Conservation (phyloP, 1,140 invertebrate genomes). For the Euwallacea fornicatus region DNA sequence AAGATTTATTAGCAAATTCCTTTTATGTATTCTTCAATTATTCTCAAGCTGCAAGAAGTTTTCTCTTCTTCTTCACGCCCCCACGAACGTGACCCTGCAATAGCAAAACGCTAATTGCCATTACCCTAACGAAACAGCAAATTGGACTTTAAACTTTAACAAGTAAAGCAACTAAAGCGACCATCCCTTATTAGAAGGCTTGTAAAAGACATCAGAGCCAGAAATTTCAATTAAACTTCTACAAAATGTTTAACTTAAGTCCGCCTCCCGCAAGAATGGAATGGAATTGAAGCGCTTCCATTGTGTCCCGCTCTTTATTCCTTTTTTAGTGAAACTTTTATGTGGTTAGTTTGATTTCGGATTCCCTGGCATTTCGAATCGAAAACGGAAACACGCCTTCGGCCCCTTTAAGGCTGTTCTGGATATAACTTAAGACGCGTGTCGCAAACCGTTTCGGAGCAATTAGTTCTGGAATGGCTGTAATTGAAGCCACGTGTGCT, state of each 20-base stretch:
- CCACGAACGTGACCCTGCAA: neutral
- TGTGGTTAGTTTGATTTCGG: neutral
- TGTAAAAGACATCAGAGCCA: constrained; percentile 13
- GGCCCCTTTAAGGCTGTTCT: constrained; percentile 28
- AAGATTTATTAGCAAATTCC: neutral
- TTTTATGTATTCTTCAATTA: neutral
- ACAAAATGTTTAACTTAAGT: constrained; percentile 13
- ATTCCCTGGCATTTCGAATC: neutral
- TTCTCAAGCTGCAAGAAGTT: too few species aligned
- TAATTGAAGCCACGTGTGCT: constrained; percentile 31
- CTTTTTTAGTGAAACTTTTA: constrained; percentile 12
- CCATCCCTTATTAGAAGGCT: constrained; percentile 5
- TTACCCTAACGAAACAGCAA: constrained; percentile 6
- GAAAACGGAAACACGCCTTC: constrained; percentile 30
- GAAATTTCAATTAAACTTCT: constrained; percentile 17
- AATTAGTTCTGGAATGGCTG: constrained; percentile 30
- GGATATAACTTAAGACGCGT: constrained; percentile 33
- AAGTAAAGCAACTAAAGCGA: constrained; percentile 5
- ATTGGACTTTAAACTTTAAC: constrained; percentile 14
- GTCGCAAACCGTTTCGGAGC: constrained; percentile 22
- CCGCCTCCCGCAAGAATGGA: constrained; percentile 8
- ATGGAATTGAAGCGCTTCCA: constrained; percentile 1
- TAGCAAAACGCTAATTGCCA: neutral
- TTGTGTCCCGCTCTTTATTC: neutral
- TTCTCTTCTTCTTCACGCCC: neutral